Percentiles rank a stretch among this genome's conserved stretches.
Evolutionary conservation across 1,140 invertebrate species (phyloP).

Genomic region (Zophobas atratus): DNA sequence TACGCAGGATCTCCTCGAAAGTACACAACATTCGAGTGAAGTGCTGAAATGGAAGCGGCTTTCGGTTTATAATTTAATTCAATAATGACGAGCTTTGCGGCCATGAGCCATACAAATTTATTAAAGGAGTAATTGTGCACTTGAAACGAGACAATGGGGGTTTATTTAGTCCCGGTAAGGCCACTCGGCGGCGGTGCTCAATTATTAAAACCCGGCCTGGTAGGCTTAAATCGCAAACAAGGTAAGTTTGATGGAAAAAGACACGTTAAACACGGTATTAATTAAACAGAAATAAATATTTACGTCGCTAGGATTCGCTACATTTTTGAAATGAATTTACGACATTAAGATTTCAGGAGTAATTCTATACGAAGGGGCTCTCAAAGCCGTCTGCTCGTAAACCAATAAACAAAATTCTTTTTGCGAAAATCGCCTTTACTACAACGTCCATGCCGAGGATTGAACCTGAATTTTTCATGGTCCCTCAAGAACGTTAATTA

Average conservation of each 20-base stretch:
- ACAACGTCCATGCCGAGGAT: not conserved
- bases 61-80: conserved; percentile 36
- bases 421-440: not conserved
- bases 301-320: no score
- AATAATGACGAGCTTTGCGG: conserved; percentile 24
- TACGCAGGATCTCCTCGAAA: conserved; percentile 25
- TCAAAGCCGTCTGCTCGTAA: no score
- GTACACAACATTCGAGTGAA: conserved; percentile 15
- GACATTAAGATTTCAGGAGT: no score
- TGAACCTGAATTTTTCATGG: conserved; percentile 20
- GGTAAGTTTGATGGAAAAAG: no score
- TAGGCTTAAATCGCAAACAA: no score
- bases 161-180: no score
- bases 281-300: no score
- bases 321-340: no score
- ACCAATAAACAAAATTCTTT: not conserved
- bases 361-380: no score
- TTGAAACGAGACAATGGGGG: not conserved
- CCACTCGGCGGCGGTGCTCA: no score
- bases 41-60: conserved; percentile 22
- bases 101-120: not conserved
- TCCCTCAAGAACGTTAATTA: conserved; percentile 18
- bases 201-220: no score
- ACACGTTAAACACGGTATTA: no score
- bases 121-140: not conserved